Evolutionary conservation across 2,113 vertebrate species (phyloP).

Genomic region (Solea senegalensis): DNA sequence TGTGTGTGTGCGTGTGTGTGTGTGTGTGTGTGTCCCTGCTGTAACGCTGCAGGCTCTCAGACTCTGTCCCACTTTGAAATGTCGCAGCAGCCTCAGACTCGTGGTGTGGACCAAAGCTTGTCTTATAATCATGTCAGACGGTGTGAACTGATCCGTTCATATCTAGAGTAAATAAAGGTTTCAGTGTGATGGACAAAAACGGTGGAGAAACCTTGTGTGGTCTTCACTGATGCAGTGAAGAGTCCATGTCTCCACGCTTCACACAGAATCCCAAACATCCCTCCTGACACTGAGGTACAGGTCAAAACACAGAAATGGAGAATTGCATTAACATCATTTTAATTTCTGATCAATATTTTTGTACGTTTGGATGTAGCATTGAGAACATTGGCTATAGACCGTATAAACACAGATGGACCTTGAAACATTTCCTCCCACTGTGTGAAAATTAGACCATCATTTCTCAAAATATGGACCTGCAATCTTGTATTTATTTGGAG

Average conservation of each 20-base stretch:
- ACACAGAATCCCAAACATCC: conserved; percentile 57
- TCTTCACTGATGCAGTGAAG: conserved; percentile 49
- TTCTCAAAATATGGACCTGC: too few relatives aligned
- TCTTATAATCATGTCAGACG: background rate
- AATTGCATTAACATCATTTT: background rate
- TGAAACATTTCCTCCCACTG: too few relatives aligned
- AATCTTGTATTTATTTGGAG: too few relatives aligned
- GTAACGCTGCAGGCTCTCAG: conserved; percentile 10
- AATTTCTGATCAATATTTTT: background rate
- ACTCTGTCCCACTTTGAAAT: conserved; percentile 23
- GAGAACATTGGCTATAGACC: background rate
- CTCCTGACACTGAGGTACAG: conserved; percentile 23
- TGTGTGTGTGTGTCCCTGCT: background rate
- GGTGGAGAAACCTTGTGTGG: conserved; percentile 39
- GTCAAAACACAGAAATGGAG: background rate
- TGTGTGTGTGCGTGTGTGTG: background rate
- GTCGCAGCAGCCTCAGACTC: conserved; percentile 21
- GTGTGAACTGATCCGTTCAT: background rate
- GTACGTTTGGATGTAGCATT: background rate
- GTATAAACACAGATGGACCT: too few relatives aligned
- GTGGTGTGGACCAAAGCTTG: conserved; percentile 13
- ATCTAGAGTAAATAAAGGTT: conserved; percentile 4
- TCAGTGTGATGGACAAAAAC: conserved; percentile 17
- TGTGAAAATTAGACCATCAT: too few relatives aligned
- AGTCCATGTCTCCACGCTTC: conserved; percentile 44